Percentiles rank a stretch among this genome's conserved stretches.
phyloP scores from a whole-genome alignment of 2,888 invertebrate species.

The Drosophila kuntzei region DNA sequence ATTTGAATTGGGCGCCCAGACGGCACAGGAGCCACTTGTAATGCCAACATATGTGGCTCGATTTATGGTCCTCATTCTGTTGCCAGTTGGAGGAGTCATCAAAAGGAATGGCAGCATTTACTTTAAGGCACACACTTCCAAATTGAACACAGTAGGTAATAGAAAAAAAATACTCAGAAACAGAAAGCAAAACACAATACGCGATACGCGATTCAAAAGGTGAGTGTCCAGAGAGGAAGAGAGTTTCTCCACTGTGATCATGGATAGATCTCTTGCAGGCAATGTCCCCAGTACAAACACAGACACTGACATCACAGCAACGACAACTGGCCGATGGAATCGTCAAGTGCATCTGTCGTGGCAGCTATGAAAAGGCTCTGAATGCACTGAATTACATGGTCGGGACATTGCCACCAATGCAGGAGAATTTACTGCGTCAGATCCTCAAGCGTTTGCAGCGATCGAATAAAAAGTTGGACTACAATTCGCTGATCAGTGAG shows the following conservation, averaged over 20 bases:
- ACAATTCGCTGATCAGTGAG: constrained; percentile 20
- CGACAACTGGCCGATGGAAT: constrained; percentile 40
- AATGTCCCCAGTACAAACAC: constrained; percentile 6
- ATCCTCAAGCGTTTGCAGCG: constrained; percentile 21
- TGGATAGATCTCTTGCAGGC: background rate
- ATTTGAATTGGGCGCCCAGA: constrained; percentile 81
- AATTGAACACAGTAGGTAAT: constrained; percentile 34
- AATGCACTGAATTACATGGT: constrained; percentile 10
- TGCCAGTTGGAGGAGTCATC: constrained; percentile 18
- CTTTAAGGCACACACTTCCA: constrained; percentile 25
- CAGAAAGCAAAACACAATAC: constrained; percentile 8
- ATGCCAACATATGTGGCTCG: constrained; percentile 82
- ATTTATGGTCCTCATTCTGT: constrained; percentile 69
- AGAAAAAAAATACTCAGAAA: constrained; percentile 6
- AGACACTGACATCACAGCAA: constrained; percentile 28
- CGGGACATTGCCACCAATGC: constrained; percentile 16
- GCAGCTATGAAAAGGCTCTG: constrained; percentile 39
- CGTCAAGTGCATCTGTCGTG: constrained; percentile 35
- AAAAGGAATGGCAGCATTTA: constrained; percentile 11
- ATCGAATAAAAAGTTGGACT: constrained; percentile 17
- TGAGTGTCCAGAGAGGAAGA: background rate
- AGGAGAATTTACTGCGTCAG: constrained; percentile 29
- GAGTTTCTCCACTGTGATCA: background rate
- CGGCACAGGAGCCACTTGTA: constrained; percentile 66
- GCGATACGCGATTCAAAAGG: constrained; percentile 4